phyloP scores from a whole-genome alignment of 2,888 invertebrate genomes.

The Phyllotreta cruciferae region DNA sequence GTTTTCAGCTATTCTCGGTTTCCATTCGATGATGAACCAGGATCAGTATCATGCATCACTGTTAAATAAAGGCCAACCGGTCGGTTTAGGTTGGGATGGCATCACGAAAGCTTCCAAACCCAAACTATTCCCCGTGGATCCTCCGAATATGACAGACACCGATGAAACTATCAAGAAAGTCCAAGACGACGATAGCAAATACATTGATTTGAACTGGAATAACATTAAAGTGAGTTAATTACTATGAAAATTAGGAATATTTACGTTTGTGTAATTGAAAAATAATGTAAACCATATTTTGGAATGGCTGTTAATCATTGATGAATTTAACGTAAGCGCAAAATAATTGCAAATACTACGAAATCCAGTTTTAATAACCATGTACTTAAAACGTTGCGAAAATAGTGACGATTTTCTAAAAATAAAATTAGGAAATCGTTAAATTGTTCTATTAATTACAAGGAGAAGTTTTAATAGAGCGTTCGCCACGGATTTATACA shows the following conservation, averaged over 20 bases:
- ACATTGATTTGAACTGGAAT: conserved; percentile 97
- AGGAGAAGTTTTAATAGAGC: conserved; percentile 8
- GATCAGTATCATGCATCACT: conserved; percentile 98
- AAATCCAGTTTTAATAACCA: too few species aligned
- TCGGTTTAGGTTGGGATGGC: conserved; percentile 92
- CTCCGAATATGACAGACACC: conserved; percentile 95
- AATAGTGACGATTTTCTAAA: conserved; percentile 8
- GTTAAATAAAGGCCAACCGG: conserved; percentile 88
- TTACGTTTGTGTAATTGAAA: background rate
- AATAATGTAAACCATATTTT: too few species aligned
- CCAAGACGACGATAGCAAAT: conserved; percentile 84
- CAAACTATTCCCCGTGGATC: conserved; percentile 91
- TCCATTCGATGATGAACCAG: conserved; percentile 99
- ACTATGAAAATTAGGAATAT: conserved; percentile 1
- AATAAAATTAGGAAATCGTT: conserved; percentile 11
- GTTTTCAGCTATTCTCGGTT: conserved; percentile 90
- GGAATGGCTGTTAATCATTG: too few species aligned
- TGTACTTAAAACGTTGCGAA: background rate
- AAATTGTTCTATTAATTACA: conserved; percentile 10
- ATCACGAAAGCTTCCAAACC: conserved; percentile 93
- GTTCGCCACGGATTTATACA: background rate
- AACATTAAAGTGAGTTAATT: conserved; percentile 89
- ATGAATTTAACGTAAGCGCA: too few species aligned
- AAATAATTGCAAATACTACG: too few species aligned
- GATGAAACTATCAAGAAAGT: conserved; percentile 91